phyloP scores from a whole-genome alignment of 1,140 invertebrate species.

The Zaprionus gabonicus region DNA sequence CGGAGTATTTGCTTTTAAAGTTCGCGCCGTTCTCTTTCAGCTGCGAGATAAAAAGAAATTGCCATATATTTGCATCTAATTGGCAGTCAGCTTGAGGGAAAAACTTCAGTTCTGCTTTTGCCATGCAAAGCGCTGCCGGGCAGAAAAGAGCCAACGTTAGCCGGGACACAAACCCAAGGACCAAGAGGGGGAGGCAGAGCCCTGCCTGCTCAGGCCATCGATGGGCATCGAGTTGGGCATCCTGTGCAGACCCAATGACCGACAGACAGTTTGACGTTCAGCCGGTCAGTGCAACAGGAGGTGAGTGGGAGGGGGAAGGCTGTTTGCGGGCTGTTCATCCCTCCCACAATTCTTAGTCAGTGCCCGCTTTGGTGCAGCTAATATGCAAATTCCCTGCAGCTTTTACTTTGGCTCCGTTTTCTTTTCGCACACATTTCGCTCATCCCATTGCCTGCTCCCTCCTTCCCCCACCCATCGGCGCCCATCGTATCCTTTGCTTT shows the following conservation, averaged over 20 bases:
- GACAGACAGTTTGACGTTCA: constrained; percentile 49
- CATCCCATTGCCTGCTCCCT: constrained; percentile 26
- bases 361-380: constrained; percentile 56
- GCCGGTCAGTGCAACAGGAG: neutral
- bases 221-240: constrained; percentile 50
- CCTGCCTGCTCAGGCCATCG: constrained; percentile 41
- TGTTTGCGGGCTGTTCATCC: neutral
- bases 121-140: constrained; percentile 45
- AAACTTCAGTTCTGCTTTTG: constrained; percentile 39
- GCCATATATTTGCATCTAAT: constrained; percentile 78
- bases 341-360: constrained; percentile 9
- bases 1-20: constrained; percentile 11
- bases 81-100: constrained; percentile 66
- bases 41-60: constrained; percentile 28
- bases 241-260: constrained; percentile 49
- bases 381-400: constrained; percentile 79
- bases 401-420: constrained; percentile 72
- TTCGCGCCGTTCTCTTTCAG: neutral
- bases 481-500: constrained; percentile 62
- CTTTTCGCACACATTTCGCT: constrained; percentile 30
- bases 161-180: neutral
- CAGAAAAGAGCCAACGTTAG: constrained; percentile 34
- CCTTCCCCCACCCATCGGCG: constrained; percentile 37
- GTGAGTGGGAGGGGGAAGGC: neutral
- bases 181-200: neutral